Conservation (phyloP, 2,888 invertebrate genomes). For the Eupithecia exiguata region DNA sequence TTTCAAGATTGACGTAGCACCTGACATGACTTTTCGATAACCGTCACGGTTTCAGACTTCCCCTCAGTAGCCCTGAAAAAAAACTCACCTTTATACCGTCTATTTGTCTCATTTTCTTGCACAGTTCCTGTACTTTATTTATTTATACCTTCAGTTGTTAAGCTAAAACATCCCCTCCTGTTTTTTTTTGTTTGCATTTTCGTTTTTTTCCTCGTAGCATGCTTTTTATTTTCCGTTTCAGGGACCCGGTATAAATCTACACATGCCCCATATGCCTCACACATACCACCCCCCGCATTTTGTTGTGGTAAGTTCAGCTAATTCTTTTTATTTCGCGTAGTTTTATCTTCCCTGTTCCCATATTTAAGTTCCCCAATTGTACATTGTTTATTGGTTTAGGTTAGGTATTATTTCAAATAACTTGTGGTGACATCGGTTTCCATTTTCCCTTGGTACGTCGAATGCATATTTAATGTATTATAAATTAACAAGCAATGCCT, state of each 20-base stretch:
- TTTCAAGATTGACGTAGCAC: no score
- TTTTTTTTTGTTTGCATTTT: slow-evolving; percentile 53
- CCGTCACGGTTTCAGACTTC: no score
- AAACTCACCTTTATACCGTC: no score
- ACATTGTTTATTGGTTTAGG: neutral
- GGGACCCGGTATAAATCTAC: slow-evolving; percentile 82
- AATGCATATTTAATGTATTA: neutral
- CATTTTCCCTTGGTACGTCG: neutral
- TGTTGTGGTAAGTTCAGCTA: slow-evolving; percentile 78
- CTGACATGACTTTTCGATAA: no score
- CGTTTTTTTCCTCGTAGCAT: slow-evolving; percentile 72
- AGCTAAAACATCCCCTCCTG: slow-evolving; percentile 25
- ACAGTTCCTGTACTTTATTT: slow-evolving; percentile 29
- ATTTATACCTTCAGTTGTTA: slow-evolving; percentile 13
- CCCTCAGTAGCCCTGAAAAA: no score
- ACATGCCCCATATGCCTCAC: slow-evolving; percentile 82
- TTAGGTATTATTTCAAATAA: neutral
- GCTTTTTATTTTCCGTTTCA: slow-evolving; percentile 77
- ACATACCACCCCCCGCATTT: slow-evolving; percentile 83
- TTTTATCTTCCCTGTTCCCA: slow-evolving; percentile 24
- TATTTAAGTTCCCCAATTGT: neutral
- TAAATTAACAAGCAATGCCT: neutral
- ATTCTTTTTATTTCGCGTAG: slow-evolving; percentile 48
- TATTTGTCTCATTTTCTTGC: slow-evolving; percentile 5
- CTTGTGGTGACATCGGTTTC: neutral